Evolutionary conservation across 2,797 vertebrate species (phyloP).

Genomic region (Neosalanx taihuensis): DNA sequence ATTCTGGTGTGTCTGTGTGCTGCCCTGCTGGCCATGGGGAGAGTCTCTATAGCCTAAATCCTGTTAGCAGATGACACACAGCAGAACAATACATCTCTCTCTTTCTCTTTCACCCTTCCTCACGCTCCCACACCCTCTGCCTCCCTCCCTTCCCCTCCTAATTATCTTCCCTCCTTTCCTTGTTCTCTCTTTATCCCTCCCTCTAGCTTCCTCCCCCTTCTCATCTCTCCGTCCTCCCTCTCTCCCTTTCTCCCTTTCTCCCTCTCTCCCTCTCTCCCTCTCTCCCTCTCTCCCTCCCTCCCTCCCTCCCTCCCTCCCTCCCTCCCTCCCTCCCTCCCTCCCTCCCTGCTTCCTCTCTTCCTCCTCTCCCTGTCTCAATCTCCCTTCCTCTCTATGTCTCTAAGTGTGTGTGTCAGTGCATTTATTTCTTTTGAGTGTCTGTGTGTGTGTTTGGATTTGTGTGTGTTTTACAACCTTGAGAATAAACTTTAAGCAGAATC

Average conservation of each 20-base stretch:
- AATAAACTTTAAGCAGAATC: background rate
- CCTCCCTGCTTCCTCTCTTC: background rate
- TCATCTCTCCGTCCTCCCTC: background rate
- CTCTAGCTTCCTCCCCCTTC: background rate
- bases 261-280: background rate
- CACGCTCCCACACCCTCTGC: conserved; percentile 22
- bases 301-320: background rate
- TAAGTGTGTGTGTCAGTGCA: background rate
- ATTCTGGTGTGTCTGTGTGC: conserved; percentile 23
- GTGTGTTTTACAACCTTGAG: background rate
- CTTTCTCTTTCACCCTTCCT: conserved; percentile 7
- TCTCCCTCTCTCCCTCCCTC: background rate
- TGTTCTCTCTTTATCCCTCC: background rate
- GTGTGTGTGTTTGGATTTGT: background rate
- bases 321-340: background rate
- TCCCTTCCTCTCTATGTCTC: conserved; percentile 31
- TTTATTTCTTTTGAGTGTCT: too few species aligned
- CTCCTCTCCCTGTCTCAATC: background rate
- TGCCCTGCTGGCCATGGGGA: conserved; percentile 15
- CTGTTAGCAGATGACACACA: conserved; percentile 38
- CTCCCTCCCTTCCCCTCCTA: conserved; percentile 14
- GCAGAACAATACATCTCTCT: conserved; percentile 48
- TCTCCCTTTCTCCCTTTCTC: background rate
- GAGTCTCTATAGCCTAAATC: conserved; percentile 37
- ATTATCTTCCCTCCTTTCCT: background rate